Conservation (phyloP, 2,888 invertebrate species). For the Drosophila nigritarsus region DNA sequence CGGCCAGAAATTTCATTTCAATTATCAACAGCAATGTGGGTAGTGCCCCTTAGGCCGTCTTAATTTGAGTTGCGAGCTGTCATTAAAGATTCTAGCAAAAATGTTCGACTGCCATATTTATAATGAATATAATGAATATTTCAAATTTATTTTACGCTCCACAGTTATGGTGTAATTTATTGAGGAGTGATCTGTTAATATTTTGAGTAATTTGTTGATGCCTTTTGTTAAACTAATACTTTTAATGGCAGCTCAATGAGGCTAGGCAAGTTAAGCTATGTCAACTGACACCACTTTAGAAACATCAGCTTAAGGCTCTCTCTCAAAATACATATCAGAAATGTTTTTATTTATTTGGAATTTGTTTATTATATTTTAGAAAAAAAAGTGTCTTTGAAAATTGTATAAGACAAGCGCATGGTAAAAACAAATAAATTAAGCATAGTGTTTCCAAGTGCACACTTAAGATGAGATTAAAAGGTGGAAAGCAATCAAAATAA, state of each 20-base stretch:
- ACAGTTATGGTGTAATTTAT: not conserved
- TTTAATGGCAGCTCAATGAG: too few relatives aligned
- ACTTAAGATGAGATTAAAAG: slow-evolving; percentile 6
- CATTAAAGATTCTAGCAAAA: slow-evolving; percentile 26
- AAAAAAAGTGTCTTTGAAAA: not conserved
- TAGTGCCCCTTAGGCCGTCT: slow-evolving; percentile 37
- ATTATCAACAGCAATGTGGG: slow-evolving; percentile 65
- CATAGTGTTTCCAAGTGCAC: not conserved
- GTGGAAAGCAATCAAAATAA: slow-evolving; percentile 24
- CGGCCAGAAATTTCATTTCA: slow-evolving; percentile 65
- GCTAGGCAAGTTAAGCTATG: not conserved
- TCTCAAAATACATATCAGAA: not conserved
- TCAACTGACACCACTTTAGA: not conserved
- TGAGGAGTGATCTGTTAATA: not conserved
- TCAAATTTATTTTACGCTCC: slow-evolving; percentile 10
- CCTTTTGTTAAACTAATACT: too few relatives aligned
- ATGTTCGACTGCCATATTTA: not conserved
- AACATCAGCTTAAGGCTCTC: too few relatives aligned
- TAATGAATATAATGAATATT: slow-evolving; percentile 32
- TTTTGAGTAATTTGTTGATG: not conserved
- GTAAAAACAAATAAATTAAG: slow-evolving; percentile 9
- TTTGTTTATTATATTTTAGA: not conserved
- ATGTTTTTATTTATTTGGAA: not conserved
- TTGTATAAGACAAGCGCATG: not conserved
- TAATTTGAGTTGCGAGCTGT: slow-evolving; percentile 47